Conservation (phyloP, 2,888 invertebrate species). For the Leucophenga maculata region DNA sequence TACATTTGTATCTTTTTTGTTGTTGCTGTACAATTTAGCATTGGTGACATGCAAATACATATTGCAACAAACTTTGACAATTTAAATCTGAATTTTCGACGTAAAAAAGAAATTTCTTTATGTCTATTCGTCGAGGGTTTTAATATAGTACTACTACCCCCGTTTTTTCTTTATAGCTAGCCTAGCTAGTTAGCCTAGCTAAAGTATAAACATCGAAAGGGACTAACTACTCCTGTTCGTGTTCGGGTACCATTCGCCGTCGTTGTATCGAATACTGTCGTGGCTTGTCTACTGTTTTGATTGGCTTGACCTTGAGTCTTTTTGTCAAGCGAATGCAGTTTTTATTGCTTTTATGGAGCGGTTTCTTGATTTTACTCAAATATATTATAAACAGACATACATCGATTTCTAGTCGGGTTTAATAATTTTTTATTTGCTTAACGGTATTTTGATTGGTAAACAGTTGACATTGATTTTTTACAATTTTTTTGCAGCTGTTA, state of each 20-base stretch:
- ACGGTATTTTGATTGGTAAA: too few species aligned
- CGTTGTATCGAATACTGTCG: conserved; percentile 19
- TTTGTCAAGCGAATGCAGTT: conserved; percentile 49
- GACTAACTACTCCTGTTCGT: neutral
- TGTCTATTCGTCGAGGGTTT: conserved; percentile 34
- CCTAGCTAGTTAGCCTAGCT: too few species aligned
- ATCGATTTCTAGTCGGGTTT: neutral
- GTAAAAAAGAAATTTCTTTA: conserved; percentile 59
- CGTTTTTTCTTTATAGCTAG: neutral
- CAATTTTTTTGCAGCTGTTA: too few species aligned
- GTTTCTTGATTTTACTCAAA: too few species aligned
- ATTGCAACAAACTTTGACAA: conserved; percentile 58
- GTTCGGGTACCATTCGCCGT: neutral
- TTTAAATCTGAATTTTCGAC: conserved; percentile 42
- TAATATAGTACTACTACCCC: conserved; percentile 31
- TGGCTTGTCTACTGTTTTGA: conserved; percentile 40
- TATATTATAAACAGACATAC: neutral
- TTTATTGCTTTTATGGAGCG: neutral
- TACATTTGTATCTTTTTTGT: conserved; percentile 1
- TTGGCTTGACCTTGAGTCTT: conserved; percentile 61
- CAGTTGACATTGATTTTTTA: too few species aligned
- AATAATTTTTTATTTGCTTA: too few species aligned
- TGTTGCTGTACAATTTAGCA: neutral
- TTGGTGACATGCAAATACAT: conserved; percentile 45
- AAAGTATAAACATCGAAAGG: conserved; percentile 5